Conservation (phyloP, 1,140 invertebrate genomes). For the Sweltsa coloradensis region DNA sequence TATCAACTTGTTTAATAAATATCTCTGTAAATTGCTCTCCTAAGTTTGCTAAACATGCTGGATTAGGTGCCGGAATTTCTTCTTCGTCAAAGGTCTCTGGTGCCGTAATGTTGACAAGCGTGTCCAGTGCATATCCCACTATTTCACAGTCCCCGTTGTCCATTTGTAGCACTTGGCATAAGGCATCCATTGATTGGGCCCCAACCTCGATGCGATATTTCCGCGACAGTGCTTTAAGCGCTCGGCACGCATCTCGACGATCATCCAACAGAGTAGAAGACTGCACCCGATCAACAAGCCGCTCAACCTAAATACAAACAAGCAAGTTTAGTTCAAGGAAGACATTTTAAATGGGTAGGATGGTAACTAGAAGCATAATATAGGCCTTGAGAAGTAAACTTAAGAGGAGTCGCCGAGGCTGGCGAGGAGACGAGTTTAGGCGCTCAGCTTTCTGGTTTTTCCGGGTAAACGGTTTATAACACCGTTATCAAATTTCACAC, state of each 20-base stretch:
- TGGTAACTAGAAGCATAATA: neutral
- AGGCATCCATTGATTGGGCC: constrained; percentile 72
- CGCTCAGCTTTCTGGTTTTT: too few species aligned
- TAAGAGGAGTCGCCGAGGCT: too few species aligned
- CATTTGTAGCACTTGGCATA: constrained; percentile 67
- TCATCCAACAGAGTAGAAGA: constrained; percentile 91
- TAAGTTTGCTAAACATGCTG: constrained; percentile 27
- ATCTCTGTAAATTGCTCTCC: constrained; percentile 98
- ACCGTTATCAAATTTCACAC: too few species aligned
- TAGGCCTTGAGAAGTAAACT: neutral
- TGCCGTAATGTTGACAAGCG: constrained; percentile 80
- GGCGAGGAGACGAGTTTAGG: too few species aligned
- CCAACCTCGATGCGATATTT: constrained; percentile 93
- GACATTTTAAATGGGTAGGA: neutral
- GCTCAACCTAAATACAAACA: constrained; percentile 67
- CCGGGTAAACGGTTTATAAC: too few species aligned
- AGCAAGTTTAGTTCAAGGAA: constrained; percentile 8
- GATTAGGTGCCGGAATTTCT: too few species aligned
- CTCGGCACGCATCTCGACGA: constrained; percentile 88
- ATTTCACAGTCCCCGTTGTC: constrained; percentile 86
- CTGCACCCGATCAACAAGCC: constrained; percentile 79
- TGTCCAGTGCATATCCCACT: constrained; percentile 81
- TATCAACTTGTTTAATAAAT: constrained; percentile 86
- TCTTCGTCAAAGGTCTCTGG: constrained; percentile 75
- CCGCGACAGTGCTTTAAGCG: constrained; percentile 83